Conservation (phyloP, 92 coral and sea anemone species). For the Porites lobata region DNA sequence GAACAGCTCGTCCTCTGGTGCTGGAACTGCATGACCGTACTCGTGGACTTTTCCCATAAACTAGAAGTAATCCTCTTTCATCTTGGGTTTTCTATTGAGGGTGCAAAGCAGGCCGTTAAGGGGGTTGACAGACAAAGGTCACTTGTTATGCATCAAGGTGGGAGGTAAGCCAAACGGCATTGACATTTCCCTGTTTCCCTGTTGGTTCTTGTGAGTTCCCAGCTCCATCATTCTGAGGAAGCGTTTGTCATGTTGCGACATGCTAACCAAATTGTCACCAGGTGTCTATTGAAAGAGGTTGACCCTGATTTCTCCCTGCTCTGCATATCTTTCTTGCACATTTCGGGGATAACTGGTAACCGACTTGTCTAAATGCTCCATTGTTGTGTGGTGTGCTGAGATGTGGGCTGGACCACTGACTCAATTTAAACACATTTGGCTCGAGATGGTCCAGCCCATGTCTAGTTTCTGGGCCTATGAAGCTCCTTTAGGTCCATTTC, state of each 20-base stretch:
- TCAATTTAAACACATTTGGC: too few relatives aligned
- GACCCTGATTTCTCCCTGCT: too few relatives aligned
- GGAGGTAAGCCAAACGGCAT: slow-evolving; percentile 8
- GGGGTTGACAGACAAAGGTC: slow-evolving; percentile 38
- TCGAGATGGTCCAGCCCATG: too few relatives aligned
- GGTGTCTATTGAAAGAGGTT: too few relatives aligned
- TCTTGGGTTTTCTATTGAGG: slow-evolving; percentile 45
- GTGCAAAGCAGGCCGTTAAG: slow-evolving; percentile 52
- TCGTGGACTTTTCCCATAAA: slow-evolving; percentile 6
- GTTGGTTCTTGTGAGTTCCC: slow-evolving; percentile 19
- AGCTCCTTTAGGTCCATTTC: too few relatives aligned
- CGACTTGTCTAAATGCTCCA: too few relatives aligned
- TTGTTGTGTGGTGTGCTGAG: too few relatives aligned
- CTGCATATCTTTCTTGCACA: too few relatives aligned
- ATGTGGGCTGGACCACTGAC: too few relatives aligned
- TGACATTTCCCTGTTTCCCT: slow-evolving; percentile 33
- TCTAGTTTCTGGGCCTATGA: too few relatives aligned
- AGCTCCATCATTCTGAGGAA: slow-evolving; percentile 30
- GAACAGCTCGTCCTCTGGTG: neutral
- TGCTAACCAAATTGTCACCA: too few relatives aligned
- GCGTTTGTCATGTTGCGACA: slow-evolving; percentile 7
- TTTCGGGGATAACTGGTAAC: too few relatives aligned
- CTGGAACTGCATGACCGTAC: slow-evolving; percentile 18
- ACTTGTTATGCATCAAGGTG: slow-evolving; percentile 52
- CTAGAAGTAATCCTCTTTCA: slow-evolving; percentile 22